These are phyloP conservation scores for Prolemur simus DNA, from an alignment of 2,113 vertebrate genomes.

Conservation along the genomic window DNA sequence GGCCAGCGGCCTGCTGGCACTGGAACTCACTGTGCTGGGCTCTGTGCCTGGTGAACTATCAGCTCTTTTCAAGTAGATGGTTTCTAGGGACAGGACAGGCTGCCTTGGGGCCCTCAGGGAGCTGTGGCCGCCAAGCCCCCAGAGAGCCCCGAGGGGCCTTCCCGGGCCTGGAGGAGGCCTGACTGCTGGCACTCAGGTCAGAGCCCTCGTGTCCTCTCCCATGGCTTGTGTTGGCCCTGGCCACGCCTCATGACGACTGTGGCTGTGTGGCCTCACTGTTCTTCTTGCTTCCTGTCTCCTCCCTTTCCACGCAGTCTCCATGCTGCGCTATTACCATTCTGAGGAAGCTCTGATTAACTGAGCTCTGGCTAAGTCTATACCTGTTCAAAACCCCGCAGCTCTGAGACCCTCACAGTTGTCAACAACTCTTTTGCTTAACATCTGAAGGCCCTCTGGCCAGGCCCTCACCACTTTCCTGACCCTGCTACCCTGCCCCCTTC, in stretches of 20 bases:
- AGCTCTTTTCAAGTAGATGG: background rate
- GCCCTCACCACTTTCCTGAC: background rate
- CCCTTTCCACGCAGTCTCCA: background rate
- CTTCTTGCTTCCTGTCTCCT: background rate
- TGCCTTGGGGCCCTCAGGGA: background rate
- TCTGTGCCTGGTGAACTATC: background rate
- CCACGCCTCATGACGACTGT: background rate
- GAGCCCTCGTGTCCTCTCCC: background rate
- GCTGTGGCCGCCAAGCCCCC: background rate
- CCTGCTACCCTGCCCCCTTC: background rate
- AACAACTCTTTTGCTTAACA: background rate
- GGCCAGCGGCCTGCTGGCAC: background rate
- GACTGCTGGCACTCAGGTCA: background rate
- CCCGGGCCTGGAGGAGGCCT: background rate
- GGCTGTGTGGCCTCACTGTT: background rate
- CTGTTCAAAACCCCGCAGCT: background rate
- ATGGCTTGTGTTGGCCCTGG: background rate
- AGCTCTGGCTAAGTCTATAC: background rate
- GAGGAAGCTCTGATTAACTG: background rate
- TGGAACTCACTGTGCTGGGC: background rate
- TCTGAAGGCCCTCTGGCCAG: background rate
- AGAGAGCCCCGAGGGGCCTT: background rate
- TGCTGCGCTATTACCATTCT: background rate
- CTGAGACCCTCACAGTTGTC: background rate
- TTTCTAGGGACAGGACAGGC: background rate